Percentiles rank a stretch among this genome's conserved stretches.
phyloP scores from a whole-genome alignment of 1,140 invertebrate species.

The Samia ricini region DNA sequence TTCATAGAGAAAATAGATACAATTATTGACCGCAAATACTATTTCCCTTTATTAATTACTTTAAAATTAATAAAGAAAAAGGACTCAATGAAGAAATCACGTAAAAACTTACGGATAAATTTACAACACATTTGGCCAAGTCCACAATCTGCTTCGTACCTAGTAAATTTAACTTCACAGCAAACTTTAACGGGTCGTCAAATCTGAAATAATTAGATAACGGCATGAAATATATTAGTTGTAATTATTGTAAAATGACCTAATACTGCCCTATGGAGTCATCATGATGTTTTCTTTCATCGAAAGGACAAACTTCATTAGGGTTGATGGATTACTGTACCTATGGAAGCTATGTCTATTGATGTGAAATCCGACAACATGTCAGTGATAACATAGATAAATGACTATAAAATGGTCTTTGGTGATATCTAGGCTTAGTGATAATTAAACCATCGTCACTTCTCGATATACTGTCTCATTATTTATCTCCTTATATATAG shows the following conservation, averaged over 20 bases:
- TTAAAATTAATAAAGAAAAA: background rate
- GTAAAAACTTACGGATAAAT: slow-evolving; percentile 79
- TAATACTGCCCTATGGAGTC: slow-evolving; percentile 8
- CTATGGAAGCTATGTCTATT: too few species aligned
- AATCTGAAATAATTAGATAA: slow-evolving; percentile 79
- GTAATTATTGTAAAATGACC: background rate
- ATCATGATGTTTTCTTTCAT: too few species aligned
- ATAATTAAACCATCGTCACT: too few species aligned
- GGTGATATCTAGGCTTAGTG: too few species aligned
- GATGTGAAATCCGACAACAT: too few species aligned
- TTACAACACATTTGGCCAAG: slow-evolving; percentile 81
- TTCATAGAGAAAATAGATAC: background rate
- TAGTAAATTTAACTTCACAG: slow-evolving; percentile 82
- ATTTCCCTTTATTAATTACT: too few species aligned
- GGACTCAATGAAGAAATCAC: background rate
- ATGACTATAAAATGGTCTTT: too few species aligned
- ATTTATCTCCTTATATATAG: too few species aligned
- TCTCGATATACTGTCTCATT: too few species aligned
- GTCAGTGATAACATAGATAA: too few species aligned
- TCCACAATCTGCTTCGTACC: slow-evolving; percentile 83
- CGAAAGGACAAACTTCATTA: background rate
- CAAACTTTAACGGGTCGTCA: slow-evolving; percentile 87
- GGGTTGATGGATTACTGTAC: too few species aligned
- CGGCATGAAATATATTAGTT: background rate
- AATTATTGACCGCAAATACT: background rate